Evolutionary conservation across 2,888 invertebrate species (phyloP), one percentile per base, ranked within the genome.

Genomic region (Druceiella hillmani): DNA sequence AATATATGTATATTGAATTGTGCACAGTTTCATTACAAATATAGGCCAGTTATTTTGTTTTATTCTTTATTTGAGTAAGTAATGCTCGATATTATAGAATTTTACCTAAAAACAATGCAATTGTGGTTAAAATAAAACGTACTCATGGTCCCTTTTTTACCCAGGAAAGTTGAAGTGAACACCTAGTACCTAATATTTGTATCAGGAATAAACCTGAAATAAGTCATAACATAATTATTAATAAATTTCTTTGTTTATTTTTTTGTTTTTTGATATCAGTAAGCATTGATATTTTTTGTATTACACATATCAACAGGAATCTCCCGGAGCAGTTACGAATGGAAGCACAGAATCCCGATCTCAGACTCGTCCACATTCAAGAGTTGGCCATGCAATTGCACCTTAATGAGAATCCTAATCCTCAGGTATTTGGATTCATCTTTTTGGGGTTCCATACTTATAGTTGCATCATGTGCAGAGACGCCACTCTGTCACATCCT

Each of bases 401-500:
- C 51, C 80, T 81, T 31, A 89, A 95, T 63, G 95, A 97, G 66
- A 86, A 85, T 64, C 93, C 95, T 4, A 89, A 88, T 66, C 87
- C 90, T 12, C 81, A 81, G 63, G 69, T 70, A 52, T 28, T 4
- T 4, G n/a, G 7, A 14, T 16, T 9, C 13, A 14, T 9, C 33
- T 12, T 24, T 16, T 15, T n/a, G n/a, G n/a, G n/a, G n/a, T n/a
- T n/a, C n/a, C n/a, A n/a, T n/a, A n/a, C n/a, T n/a, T n/a, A n/a
- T n/a, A n/a, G n/a, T n/a, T n/a, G n/a, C n/a, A n/a, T n/a, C n/a
- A n/a, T n/a, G n/a, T n/a, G n/a, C n/a, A n/a, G n/a, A n/a, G n/a
- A n/a, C n/a, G n/a, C n/a, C n/a, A n/a, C n/a, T n/a, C n/a, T n/a
- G n/a, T n/a, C n/a, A n/a, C n/a, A n/a, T n/a, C n/a, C n/a, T n/a